Percentiles rank a stretch among this genome's conserved stretches.
These are phyloP conservation scores for Rhinoptilus africanus DNA, from an alignment of 2,113 vertebrate genomes.

Conservation along the genomic window DNA sequence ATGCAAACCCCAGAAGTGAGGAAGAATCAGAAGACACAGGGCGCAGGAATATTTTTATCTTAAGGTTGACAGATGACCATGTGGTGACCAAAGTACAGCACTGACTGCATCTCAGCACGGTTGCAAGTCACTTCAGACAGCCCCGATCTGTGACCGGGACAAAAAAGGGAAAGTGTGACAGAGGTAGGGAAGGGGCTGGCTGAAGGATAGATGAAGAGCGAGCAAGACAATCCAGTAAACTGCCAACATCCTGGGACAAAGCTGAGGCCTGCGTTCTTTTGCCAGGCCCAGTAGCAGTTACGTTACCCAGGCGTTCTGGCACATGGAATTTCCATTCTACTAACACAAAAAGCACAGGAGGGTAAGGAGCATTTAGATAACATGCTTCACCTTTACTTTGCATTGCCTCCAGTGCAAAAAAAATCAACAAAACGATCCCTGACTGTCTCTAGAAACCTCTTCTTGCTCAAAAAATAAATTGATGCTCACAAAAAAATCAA, in stretches of 20 bases:
- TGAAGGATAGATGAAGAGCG: background rate
- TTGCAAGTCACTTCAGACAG: background rate
- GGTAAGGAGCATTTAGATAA: background rate
- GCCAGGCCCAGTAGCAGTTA: background rate
- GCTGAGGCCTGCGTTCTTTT: background rate
- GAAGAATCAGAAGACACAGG: background rate
- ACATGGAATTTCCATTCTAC: background rate
- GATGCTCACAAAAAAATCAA: background rate
- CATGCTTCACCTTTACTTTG: background rate
- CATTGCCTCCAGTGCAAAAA: too few species aligned
- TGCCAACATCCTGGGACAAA: too few species aligned
- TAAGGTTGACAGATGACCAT: background rate
- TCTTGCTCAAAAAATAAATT: background rate
- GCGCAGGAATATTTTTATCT: background rate
- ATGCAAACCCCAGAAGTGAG: background rate
- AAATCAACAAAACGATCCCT: background rate
- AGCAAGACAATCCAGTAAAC: background rate
- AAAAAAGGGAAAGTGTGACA: background rate
- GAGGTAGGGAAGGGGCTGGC: background rate
- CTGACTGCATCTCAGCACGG: background rate
- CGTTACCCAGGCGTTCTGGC: background rate
- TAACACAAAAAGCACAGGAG: background rate
- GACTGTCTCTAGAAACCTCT: background rate
- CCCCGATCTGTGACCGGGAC: background rate
- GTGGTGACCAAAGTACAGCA: background rate